Evolutionary conservation across 1,140 invertebrate genomes (phyloP).

Genomic region (Oryctes rhinoceros): DNA sequence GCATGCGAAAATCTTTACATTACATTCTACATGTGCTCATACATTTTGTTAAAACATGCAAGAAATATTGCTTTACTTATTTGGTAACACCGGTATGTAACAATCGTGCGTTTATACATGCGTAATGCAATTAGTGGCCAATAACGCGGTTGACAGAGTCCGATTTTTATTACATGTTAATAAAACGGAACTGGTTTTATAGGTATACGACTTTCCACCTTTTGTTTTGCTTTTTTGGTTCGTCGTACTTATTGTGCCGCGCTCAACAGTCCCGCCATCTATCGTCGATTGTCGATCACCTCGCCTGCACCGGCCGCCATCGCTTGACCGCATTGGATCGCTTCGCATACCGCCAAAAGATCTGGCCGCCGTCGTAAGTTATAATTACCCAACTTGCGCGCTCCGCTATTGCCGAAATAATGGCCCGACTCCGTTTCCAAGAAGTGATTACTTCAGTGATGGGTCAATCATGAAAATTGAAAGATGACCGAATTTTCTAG

Average conservation of each 20-base stretch:
- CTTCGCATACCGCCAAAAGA: slow-evolving; percentile 23
- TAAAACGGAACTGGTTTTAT: slow-evolving; percentile 14
- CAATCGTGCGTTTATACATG: slow-evolving; percentile 13
- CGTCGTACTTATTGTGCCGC: neutral
- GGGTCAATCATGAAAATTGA: neutral
- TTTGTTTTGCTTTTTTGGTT: slow-evolving; percentile 20
- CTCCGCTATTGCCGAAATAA: slow-evolving; percentile 10
- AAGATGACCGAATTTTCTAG: neutral
- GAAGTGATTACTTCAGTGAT: neutral
- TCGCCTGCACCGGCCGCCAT: neutral
- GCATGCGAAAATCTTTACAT: too few species aligned
- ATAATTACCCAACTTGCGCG: slow-evolving; percentile 11
- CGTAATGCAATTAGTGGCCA: slow-evolving; percentile 26
- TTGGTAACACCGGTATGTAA: too few species aligned
- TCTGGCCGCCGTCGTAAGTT: neutral
- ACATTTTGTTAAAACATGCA: too few species aligned
- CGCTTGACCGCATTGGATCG: slow-evolving; percentile 15
- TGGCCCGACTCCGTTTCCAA: neutral
- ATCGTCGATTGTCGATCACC: neutral
- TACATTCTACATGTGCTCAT: too few species aligned
- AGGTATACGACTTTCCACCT: slow-evolving; percentile 9
- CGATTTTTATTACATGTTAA: slow-evolving; percentile 35
- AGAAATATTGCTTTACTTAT: too few species aligned
- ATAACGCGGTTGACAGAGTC: slow-evolving; percentile 16
- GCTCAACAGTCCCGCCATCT: neutral